These are phyloP conservation scores for Grammomys surdaster DNA, from an alignment of 2,113 vertebrate genomes.

Conservation along the genomic window DNA sequence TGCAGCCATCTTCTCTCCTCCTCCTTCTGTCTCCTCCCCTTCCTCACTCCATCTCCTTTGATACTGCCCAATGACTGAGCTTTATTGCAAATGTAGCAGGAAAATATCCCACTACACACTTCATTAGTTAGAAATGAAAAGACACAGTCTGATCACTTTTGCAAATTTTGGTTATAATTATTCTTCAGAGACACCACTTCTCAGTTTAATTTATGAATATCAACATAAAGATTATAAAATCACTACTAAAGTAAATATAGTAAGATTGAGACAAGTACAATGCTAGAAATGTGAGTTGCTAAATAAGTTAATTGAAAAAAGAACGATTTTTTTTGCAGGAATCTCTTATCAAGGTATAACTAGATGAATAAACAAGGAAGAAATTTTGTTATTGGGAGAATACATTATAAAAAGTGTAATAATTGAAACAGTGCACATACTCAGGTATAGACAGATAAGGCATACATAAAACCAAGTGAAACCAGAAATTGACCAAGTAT, in stretches of 20 bases:
- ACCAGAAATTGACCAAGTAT: not conserved
- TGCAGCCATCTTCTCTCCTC: too few species aligned
- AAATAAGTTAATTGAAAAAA: conserved; percentile 18
- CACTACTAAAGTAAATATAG: not conserved
- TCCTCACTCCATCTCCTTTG: too few species aligned
- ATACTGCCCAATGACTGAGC: too few species aligned
- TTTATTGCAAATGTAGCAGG: too few species aligned
- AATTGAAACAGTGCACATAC: not conserved
- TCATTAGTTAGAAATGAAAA: not conserved
- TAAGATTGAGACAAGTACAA: not conserved
- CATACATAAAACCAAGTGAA: conserved; percentile 13
- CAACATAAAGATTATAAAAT: not conserved
- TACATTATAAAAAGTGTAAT: not conserved
- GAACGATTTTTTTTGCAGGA: not conserved
- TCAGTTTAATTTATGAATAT: conserved; percentile 16
- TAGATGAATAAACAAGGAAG: not conserved
- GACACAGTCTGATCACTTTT: not conserved
- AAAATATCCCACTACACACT: too few species aligned
- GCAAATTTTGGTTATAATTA: conserved; percentile 3
- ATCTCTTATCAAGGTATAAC: conserved; percentile 5
- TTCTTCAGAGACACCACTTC: conserved; percentile 26
- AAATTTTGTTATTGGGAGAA: conserved; percentile 21
- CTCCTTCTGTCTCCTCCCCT: too few species aligned
- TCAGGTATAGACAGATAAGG: not conserved
- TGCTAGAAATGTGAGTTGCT: not conserved